A percentile compares a stretch with the other conserved stretches of the same genome.
Evolutionary conservation across 2,113 vertebrate species (phyloP).

Genomic region (Anhinga anhinga): DNA sequence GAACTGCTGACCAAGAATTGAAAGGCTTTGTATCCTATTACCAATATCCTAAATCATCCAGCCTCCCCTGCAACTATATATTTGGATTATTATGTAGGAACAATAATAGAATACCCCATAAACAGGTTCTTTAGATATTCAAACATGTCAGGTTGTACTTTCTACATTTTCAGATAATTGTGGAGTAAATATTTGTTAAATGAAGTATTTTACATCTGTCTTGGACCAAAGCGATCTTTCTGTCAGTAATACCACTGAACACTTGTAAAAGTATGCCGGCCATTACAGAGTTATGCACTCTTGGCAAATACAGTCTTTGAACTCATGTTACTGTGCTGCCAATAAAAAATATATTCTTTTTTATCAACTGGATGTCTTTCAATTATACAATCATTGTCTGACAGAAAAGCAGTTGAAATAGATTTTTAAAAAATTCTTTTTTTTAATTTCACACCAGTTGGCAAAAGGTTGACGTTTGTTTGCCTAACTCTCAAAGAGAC

Average conservation of each 20-base stretch:
- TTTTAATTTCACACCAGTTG: slow-evolving; percentile 41
- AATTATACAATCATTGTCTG: slow-evolving; percentile 67
- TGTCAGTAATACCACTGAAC: slow-evolving; percentile 73
- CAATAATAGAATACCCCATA: slow-evolving; percentile 61
- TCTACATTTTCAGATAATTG: slow-evolving; percentile 73
- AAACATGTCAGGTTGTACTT: slow-evolving; percentile 71
- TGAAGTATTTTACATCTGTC: slow-evolving; percentile 73
- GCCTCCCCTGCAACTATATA: slow-evolving; percentile 39
- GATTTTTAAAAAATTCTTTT: slow-evolving; percentile 1
- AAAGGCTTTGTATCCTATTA: slow-evolving; percentile 57
- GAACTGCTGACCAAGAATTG: slow-evolving; percentile 57
- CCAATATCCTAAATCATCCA: slow-evolving; percentile 59
- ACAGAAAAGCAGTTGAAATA: slow-evolving; percentile 50
- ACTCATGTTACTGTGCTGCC: slow-evolving; percentile 62
- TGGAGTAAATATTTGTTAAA: slow-evolving; percentile 72
- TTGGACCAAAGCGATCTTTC: slow-evolving; percentile 61
- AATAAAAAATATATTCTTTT: slow-evolving; percentile 70
- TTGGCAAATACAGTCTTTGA: slow-evolving; percentile 72
- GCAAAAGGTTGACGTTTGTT: slow-evolving; percentile 52
- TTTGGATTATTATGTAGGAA: slow-evolving; percentile 62
- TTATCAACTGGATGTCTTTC: slow-evolving; percentile 73
- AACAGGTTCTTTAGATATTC: slow-evolving; percentile 69
- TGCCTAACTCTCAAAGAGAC: slow-evolving; percentile 43
- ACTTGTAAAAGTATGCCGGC: slow-evolving; percentile 70
- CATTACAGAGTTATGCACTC: slow-evolving; percentile 71